Base-by-base conservation (phyloP, 2,797 vertebrate species). In the Salmo trutta region DNA sequence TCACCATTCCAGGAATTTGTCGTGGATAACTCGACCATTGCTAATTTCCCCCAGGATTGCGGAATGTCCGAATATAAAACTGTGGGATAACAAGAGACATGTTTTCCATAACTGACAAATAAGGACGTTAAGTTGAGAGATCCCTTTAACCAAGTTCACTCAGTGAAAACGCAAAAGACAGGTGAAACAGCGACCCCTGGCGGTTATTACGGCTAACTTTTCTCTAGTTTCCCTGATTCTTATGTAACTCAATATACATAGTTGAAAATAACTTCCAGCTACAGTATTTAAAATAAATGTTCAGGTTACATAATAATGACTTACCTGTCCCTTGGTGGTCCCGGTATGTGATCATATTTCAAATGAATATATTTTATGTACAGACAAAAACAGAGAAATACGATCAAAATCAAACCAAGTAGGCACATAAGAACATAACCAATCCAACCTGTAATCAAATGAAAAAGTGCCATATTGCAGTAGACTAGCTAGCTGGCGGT, bases 291-390 rank as follows among this genome's bases (percentile, higher is more conserved):
- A 47, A 47, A 14, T 12, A 47, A 47, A 47, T 12, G 41, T 47
- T 47, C 41, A 47, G 2, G 41, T 47, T 47, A 47, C 10, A 47
- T 47, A 47, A 14, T 47, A 12, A 47, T 41, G 8, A 15, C 24
- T 67, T 27, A 67, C 65, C 29, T 67, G 6, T 67, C 12, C 5
- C 65, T 93, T 59, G 96, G 96, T 17, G 96, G 90, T 74, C 96
- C 94, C 47, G 97, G 96, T 78, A 97, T 96, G 89, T 95, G 92
- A 83, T 97, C 97, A 80, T 95, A 97, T 78, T 95, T 96, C 29
- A 24, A 67, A 66, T 97, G 96, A 71, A 91, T 36, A 80, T 91
- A 82, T 19, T 86, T 82, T 27, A 67, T 27, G 70, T 96, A 97
- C 77, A 94, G 76, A 81, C 96, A 96, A 83, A 91, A 96, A 5